phyloP scores from a whole-genome alignment of 64 coral and sea anemone genomes.

The Stichodactyla mertensii region DNA sequence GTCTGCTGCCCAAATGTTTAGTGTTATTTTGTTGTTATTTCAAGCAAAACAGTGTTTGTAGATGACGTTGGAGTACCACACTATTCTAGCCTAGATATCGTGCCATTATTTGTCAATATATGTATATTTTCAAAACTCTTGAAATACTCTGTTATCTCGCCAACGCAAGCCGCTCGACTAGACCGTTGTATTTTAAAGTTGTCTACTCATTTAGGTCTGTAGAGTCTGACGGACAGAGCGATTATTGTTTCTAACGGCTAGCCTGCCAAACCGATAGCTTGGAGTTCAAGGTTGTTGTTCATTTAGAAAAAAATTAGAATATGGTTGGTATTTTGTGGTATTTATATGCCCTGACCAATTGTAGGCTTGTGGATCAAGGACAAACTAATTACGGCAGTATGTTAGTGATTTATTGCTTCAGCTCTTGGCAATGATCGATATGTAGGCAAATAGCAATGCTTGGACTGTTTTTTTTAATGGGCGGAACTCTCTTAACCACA shows the following conservation, averaged over 20 bases:
- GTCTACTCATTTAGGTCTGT: background rate
- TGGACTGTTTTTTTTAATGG: background rate
- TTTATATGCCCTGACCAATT: background rate
- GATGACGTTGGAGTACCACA: background rate
- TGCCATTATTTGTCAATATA: constrained; percentile 15
- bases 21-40: constrained; percentile 1
- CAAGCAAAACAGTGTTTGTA: background rate
- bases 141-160: constrained; percentile 2
- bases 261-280: background rate
- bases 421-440: background rate
- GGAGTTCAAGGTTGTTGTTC: background rate
- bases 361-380: background rate
- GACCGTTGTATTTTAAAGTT: background rate
- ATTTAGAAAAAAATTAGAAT: background rate
- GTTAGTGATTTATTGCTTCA: background rate
- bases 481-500: constrained; percentile 15
- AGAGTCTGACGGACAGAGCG: background rate
- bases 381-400: background rate
- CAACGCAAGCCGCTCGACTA: background rate
- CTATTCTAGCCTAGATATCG: background rate
- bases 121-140: constrained; percentile 23
- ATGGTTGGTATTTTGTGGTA: constrained; percentile 11
- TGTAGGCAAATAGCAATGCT: background rate
- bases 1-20: background rate
- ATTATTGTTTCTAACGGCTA: background rate